A percentile compares a stretch with the other conserved stretches of the same genome.
Evolutionary conservation across 2,113 vertebrate species (phyloP).

Genomic region (Spheniscus mendiculus): DNA sequence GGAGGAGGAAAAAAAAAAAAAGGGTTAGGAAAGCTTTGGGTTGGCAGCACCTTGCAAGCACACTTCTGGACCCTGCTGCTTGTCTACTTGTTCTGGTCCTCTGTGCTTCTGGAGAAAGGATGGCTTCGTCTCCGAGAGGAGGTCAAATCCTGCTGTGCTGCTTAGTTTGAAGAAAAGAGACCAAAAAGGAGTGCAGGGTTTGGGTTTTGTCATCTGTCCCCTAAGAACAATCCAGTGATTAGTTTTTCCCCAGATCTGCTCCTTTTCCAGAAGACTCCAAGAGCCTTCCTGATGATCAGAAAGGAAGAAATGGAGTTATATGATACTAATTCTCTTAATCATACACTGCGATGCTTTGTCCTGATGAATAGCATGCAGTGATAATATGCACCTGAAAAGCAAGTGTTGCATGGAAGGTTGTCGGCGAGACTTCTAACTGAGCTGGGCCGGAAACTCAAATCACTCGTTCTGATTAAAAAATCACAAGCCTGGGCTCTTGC

Average conservation of each 20-base stretch:
- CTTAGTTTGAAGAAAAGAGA: background rate
- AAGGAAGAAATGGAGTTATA: too few species aligned
- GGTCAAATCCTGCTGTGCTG: background rate
- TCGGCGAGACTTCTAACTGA: background rate
- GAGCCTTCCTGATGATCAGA: background rate
- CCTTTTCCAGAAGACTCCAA: background rate
- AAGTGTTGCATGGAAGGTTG: rapidly evolving
- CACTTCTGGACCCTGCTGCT: background rate
- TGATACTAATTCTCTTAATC: too few species aligned
- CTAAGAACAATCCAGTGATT: background rate
- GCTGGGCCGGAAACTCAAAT: rapidly evolving
- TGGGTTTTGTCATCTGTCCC: background rate
- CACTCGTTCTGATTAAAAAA: rapidly evolving
- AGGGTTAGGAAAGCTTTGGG: background rate
- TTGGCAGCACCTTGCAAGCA: background rate
- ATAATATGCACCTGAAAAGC: rapidly evolving
- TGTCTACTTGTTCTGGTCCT: background rate
- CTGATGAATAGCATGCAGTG: background rate
- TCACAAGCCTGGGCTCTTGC: background rate
- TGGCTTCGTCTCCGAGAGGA: background rate
- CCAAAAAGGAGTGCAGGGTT: background rate
- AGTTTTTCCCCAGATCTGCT: background rate
- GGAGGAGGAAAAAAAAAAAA: rapidly evolving
- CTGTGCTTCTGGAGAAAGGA: background rate
- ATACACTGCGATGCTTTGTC: background rate